Conservation (phyloP, 2,888 invertebrate species). For the Andrena chrysosceles region DNA sequence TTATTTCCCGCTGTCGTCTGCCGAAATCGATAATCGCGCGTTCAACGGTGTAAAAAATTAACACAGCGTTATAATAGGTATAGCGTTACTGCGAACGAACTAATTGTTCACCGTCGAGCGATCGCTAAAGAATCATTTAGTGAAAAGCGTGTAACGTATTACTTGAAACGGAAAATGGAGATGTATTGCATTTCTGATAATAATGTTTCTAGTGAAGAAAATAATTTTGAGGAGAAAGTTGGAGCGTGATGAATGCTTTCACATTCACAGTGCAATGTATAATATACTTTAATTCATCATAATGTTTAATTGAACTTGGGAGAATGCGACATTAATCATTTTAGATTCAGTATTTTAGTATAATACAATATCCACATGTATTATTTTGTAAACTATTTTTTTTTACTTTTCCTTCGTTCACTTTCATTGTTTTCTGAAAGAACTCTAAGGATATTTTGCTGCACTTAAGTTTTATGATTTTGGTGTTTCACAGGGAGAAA, state of each 20-base stretch:
- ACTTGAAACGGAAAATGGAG: not conserved
- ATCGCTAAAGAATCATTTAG: not conserved
- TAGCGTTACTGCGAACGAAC: not conserved
- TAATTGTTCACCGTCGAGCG: not conserved
- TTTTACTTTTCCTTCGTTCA: too few relatives aligned
- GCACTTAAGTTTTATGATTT: too few relatives aligned
- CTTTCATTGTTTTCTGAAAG: too few relatives aligned
- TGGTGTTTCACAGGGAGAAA: too few relatives aligned
- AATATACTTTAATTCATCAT: not conserved
- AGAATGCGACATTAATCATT: not conserved
- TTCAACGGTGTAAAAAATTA: constrained; percentile 16
- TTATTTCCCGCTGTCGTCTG: constrained; percentile 2
- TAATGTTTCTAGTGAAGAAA: not conserved
- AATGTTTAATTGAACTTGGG: not conserved
- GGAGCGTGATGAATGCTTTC: not conserved
- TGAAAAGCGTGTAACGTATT: not conserved
- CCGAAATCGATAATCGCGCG: constrained; percentile 24
- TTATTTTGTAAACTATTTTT: too few relatives aligned
- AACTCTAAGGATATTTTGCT: too few relatives aligned
- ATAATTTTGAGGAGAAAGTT: not conserved
- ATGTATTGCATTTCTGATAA: not conserved
- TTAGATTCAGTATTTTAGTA: too few relatives aligned
- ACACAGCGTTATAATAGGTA: constrained; percentile 17
- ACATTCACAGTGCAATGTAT: not conserved
- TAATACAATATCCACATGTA: too few relatives aligned